Base-by-base conservation (phyloP, 2,113 vertebrate genomes). In the Calyptomena viridis region DNA sequence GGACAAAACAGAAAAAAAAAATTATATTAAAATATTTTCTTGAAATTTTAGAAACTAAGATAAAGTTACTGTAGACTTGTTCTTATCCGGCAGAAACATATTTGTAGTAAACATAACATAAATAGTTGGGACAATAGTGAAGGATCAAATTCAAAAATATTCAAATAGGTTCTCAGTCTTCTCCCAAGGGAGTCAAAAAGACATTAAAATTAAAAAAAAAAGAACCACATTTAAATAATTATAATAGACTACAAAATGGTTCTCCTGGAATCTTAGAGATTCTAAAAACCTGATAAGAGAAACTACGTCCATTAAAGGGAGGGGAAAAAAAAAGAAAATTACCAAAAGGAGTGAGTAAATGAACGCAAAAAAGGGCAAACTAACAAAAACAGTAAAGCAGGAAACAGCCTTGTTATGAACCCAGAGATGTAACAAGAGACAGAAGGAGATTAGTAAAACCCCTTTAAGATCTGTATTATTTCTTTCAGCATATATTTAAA, bases 341-440 rank as follows among this genome's bases (percentile, higher is more conserved):
- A 62, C n/a, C 19, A 64, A 39, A 73, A 72, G 11, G n/a, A 85
- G 15, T 60, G n/a, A 85, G 15, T 60, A 73, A 66, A 42, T 24
- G 79, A 93, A 80, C 14, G 18, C 81, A 92, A 76, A 30, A 93
- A 95, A 64, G 33, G 35, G 40, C 1, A 3, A 80, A 77, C 75
- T 85, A 90, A 90, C 88, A 95, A 94, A 91, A 96, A 69, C 10
- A 81, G 86, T 39, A 86, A 78, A 95, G 67, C 81, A 94, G 82
- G 84, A 95, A 94, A 82, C 67, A 95, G 89, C 74, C 84, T 89
- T 76, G 46, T 89, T 95, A 87, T 66, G 78, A 93, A 84, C 30
- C 20, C 82, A 86, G 67, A 93, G 84, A 87, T 86, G 74, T 74
- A 91, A 92, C 14, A 10, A 94, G 87, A 93, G 90, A 91, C 92